Percentiles rank a stretch among this genome's conserved stretches.
phyloP scores from a whole-genome alignment of 2,888 invertebrate species.

The Pachliopta kotzebuea region DNA sequence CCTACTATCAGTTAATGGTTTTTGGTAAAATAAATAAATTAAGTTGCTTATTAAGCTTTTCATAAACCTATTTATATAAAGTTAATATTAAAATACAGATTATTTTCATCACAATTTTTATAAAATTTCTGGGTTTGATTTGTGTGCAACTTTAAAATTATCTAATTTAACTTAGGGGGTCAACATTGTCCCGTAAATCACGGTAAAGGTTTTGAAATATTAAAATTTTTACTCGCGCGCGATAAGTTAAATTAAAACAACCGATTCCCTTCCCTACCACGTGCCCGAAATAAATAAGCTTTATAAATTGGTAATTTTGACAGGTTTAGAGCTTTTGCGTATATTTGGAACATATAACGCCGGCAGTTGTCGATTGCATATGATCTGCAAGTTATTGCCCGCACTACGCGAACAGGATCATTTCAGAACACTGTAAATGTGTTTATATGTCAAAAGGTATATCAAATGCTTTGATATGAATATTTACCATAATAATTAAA shows the following conservation, averaged over 20 bases:
- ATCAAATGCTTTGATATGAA: too few relatives aligned
- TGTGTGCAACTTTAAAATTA: constrained; percentile 1
- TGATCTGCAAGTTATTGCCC: neutral
- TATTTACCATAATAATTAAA: too few relatives aligned
- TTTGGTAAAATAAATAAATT: too few relatives aligned
- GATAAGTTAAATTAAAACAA: constrained; percentile 44
- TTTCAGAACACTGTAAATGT: neutral
- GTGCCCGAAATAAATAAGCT: constrained; percentile 39
- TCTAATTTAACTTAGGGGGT: constrained; percentile 17
- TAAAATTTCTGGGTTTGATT: neutral
- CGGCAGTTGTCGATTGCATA: neutral
- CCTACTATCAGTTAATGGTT: too few relatives aligned
- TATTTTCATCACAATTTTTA: neutral
- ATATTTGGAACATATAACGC: constrained; percentile 6
- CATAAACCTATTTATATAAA: too few relatives aligned
- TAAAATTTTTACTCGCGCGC: constrained; percentile 37
- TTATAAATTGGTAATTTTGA: constrained; percentile 22
- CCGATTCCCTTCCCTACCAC: constrained; percentile 37
- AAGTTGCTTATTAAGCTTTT: too few relatives aligned
- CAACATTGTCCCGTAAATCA: constrained; percentile 32
- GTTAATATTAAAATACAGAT: too few relatives aligned
- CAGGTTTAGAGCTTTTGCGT: constrained; percentile 15
- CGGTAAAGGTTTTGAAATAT: constrained; percentile 41
- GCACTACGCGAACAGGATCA: neutral
- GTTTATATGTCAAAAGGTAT: too few relatives aligned